Evolutionary conservation across 1,140 invertebrate species (phyloP).

Genomic region (Procambarus clarkii): DNA sequence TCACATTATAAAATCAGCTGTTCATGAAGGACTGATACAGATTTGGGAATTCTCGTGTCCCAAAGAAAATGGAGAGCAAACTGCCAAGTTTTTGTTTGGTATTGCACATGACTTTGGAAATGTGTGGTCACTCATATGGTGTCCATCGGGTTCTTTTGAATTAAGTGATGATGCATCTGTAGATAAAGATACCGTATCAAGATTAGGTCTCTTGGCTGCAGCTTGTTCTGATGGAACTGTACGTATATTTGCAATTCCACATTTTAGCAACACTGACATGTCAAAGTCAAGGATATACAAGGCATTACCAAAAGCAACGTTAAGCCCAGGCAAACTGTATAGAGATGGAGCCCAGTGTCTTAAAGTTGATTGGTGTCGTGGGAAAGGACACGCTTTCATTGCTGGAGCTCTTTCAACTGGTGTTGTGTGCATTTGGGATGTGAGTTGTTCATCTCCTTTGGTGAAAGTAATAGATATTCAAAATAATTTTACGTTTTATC

Average conservation of each 20-base stretch:
- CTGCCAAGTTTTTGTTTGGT: conserved; percentile 77
- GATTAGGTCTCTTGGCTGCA: conserved; percentile 83
- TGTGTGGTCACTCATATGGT: conserved; percentile 85
- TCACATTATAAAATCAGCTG: conserved; percentile 19
- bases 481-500: conserved; percentile 76
- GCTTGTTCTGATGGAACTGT: conserved; percentile 52
- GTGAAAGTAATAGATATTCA: conserved; percentile 75
- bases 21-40: conserved; percentile 78
- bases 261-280: conserved; percentile 76
- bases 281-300: conserved; percentile 74
- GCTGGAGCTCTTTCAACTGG: conserved; percentile 82
- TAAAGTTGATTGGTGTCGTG: conserved; percentile 77
- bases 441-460: conserved; percentile 77
- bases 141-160: conserved; percentile 83
- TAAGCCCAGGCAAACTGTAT: conserved; percentile 74
- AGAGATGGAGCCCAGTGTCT: conserved; percentile 75
- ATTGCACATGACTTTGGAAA: conserved; percentile 82
- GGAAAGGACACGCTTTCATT: conserved; percentile 77
- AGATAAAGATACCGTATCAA: conserved; percentile 69
- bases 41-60: conserved; percentile 78
- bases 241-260: conserved; percentile 79
- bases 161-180: background rate
- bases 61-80: conserved; percentile 74
- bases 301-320: conserved; percentile 75
- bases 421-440: conserved; percentile 80